phyloP scores from a whole-genome alignment of 2,797 vertebrate genomes.

The Antennarius maculatus region DNA sequence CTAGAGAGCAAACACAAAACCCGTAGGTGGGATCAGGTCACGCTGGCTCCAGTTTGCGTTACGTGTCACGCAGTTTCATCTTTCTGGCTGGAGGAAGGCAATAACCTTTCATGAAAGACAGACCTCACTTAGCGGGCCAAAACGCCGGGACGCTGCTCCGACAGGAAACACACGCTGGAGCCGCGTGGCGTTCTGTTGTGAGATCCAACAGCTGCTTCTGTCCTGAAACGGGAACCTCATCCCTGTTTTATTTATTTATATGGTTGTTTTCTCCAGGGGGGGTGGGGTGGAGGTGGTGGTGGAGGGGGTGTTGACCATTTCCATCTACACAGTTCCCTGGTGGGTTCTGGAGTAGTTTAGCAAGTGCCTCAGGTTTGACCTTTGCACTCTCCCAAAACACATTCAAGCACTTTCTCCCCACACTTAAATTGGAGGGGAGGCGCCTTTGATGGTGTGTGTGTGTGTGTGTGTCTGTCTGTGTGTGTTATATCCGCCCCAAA shows the following conservation, averaged over 20 bases:
- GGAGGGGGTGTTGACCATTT: constrained; percentile 15
- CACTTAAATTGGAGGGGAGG: constrained; percentile 41
- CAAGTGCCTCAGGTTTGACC: constrained; percentile 37
- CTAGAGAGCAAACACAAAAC: constrained; percentile 11
- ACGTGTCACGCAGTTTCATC: constrained; percentile 54
- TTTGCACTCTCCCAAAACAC: constrained; percentile 23
- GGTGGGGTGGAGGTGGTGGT: background rate
- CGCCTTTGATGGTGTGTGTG: constrained; percentile 60
- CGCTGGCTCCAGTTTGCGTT: constrained; percentile 27
- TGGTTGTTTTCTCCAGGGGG: constrained; percentile 16
- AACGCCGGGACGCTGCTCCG: constrained; percentile 15
- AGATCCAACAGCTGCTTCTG: constrained; percentile 7
- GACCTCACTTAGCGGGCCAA: constrained; percentile 10
- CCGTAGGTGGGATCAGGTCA: constrained; percentile 14
- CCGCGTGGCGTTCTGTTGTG: constrained; percentile 21
- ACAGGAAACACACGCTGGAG: constrained; percentile 22
- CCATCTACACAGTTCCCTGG: constrained; percentile 34
- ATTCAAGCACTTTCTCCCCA: constrained; percentile 3
- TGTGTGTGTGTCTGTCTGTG: too few relatives aligned
- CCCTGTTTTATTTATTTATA: constrained; percentile 47
- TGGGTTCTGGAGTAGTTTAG: constrained; percentile 48
- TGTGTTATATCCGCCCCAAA: constrained; percentile 49
- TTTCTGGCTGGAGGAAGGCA: constrained; percentile 25
- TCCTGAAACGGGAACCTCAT: constrained; percentile 31
- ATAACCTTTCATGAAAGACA: constrained; percentile 39